These are phyloP conservation scores for Papilio demoleus DNA, from an alignment of 2,888 invertebrate species.

Conservation along the genomic window DNA sequence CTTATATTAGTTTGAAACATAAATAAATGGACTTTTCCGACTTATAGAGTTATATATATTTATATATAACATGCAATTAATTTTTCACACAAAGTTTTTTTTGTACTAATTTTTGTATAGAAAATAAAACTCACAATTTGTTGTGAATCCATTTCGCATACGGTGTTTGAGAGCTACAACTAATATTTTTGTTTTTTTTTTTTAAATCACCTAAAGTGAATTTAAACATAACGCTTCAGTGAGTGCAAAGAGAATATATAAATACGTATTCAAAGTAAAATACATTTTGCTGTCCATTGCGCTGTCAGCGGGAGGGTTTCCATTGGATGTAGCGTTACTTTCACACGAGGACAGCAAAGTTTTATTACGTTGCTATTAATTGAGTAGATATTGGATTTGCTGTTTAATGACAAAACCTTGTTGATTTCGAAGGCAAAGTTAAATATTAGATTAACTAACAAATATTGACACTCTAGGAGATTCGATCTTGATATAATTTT, in stretches of 20 bases:
- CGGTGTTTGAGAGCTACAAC: background rate
- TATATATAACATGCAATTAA: too few species aligned
- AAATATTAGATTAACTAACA: too few species aligned
- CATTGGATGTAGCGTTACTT: conserved; percentile 48
- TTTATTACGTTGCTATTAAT: too few species aligned
- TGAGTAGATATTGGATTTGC: too few species aligned
- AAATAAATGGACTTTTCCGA: too few species aligned
- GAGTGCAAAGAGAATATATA: conserved; percentile 7
- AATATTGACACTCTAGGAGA: too few species aligned
- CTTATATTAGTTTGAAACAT: too few species aligned
- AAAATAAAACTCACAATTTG: background rate
- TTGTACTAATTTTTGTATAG: background rate
- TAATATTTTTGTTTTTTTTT: background rate
- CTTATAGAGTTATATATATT: too few species aligned
- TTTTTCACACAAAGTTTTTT: too few species aligned
- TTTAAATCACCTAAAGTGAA: conserved; percentile 3
- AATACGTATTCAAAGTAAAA: conserved; percentile 10
- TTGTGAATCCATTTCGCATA: background rate
- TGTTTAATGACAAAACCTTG: too few species aligned
- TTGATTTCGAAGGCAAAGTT: too few species aligned
- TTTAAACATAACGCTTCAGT: conserved; percentile 16
- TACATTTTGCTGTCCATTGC: conserved; percentile 16
- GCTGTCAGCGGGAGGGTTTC: conserved; percentile 26
- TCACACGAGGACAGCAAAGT: background rate
- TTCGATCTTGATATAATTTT: too few species aligned